These are phyloP conservation scores for Gobius niger DNA, from an alignment of 2,113 vertebrate species.

Conservation along the genomic window DNA sequence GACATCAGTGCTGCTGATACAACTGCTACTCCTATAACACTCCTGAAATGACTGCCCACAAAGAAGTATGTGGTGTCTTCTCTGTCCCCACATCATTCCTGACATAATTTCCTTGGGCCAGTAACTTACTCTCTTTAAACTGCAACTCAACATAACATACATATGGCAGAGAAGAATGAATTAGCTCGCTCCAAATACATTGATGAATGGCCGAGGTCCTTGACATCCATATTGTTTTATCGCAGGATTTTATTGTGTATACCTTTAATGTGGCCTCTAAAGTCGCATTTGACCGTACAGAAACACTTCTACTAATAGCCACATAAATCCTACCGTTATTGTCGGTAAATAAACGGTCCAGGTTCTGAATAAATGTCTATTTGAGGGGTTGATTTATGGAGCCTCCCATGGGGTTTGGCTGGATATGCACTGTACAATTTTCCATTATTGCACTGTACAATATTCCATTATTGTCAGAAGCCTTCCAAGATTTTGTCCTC, in stretches of 20 bases:
- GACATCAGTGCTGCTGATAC: too few relatives aligned
- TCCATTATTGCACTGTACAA: conserved; percentile 21
- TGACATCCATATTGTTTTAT: conserved; percentile 54
- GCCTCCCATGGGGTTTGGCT: background rate
- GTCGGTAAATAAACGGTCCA: conserved; percentile 63
- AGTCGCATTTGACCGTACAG: conserved; percentile 38
- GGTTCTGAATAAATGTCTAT: conserved; percentile 53
- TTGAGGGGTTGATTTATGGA: conserved; percentile 51
- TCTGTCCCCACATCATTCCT: too few relatives aligned
- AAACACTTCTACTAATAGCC: conserved; percentile 51
- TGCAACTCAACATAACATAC: background rate
- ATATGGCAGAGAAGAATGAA: conserved; percentile 53
- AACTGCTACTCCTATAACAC: too few relatives aligned
- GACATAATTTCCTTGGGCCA: too few relatives aligned
- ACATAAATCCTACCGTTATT: conserved; percentile 64
- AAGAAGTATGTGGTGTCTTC: too few relatives aligned
- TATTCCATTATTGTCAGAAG: too few relatives aligned
- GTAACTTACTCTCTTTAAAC: too few relatives aligned
- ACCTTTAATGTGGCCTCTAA: conserved; percentile 48
- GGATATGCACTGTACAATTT: conserved; percentile 29
- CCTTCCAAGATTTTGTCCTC: conserved; percentile 17
- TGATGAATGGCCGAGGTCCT: conserved; percentile 46
- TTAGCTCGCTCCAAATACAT: conserved; percentile 53
- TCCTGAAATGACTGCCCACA: too few relatives aligned
- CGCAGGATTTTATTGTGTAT: conserved; percentile 49